These are phyloP conservation scores for Brachionus manjavacas DNA, from an alignment of 1,140 invertebrate genomes.

Conservation along the genomic window DNA sequence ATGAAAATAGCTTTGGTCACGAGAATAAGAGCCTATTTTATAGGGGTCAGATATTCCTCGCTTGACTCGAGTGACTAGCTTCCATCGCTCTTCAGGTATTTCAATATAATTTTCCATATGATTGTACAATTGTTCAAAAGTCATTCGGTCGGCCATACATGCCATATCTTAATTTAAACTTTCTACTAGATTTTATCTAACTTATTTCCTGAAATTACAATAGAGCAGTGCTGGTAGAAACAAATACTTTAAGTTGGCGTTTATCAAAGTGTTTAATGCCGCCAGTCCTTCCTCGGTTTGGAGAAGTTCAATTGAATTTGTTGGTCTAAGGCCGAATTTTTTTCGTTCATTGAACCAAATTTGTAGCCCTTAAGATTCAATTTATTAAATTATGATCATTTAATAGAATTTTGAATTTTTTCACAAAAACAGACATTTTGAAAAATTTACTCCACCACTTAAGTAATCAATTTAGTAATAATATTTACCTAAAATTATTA, in stretches of 20 bases:
- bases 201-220: conserved; percentile 45
- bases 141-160: conserved; percentile 54
- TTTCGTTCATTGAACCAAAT: conserved; percentile 54
- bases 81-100: conserved; percentile 53
- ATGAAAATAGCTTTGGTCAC: conserved; percentile 57
- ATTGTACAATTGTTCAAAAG: conserved; percentile 54
- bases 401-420: no score
- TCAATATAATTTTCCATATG: conserved; percentile 51
- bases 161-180: conserved; percentile 49
- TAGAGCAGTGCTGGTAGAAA: conserved; percentile 52
- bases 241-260: conserved; percentile 51
- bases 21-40: conserved; percentile 51
- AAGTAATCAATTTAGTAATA: no score
- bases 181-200: neutral
- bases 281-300: conserved; percentile 55
- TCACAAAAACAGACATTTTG: no score
- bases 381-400: no score
- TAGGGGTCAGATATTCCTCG: conserved; percentile 50
- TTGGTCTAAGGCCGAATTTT: conserved; percentile 49
- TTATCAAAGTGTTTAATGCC: conserved; percentile 51
- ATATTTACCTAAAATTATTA: no score
- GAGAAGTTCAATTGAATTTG: conserved; percentile 47
- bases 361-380: conserved; percentile 48
- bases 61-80: conserved; percentile 54
- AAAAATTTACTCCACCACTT: no score